phyloP scores from a whole-genome alignment of 2,113 vertebrate species.

The Misgurnus anguillicaudatus region DNA sequence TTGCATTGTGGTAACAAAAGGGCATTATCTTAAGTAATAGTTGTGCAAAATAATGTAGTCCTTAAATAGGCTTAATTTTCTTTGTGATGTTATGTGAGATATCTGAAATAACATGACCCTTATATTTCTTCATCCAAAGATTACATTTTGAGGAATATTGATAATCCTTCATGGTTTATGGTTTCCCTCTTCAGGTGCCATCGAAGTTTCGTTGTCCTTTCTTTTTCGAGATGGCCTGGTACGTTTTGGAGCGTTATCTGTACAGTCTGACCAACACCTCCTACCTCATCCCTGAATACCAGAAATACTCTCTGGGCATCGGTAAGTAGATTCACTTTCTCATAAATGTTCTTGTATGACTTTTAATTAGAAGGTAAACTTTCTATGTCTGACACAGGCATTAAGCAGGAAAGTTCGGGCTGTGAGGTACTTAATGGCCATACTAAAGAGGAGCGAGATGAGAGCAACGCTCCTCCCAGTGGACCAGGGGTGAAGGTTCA shows the following conservation, averaged over 20 bases:
- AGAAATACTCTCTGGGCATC: conserved; percentile 92
- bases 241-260: conserved; percentile 94
- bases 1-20: too few relatives aligned
- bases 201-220: conserved; percentile 97
- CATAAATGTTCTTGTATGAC: background rate
- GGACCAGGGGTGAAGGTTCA: conserved; percentile 57
- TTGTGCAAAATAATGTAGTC: too few relatives aligned
- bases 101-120: too few relatives aligned
- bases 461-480: conserved; percentile 45
- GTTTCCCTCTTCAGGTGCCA: conserved; percentile 82
- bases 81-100: too few relatives aligned
- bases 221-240: conserved; percentile 99
- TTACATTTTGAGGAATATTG: background rate
- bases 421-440: conserved; percentile 51
- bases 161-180: background rate
- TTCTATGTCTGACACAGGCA: conserved; percentile 57
- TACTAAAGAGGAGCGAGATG: conserved; percentile 32
- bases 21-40: too few relatives aligned
- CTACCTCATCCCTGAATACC: conserved; percentile 94
- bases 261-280: conserved; percentile 92
- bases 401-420: conserved; percentile 63
- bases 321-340: conserved; percentile 73
- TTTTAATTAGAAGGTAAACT: background rate
- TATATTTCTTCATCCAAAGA: too few relatives aligned
- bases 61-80: too few relatives aligned